phyloP scores from a whole-genome alignment of 2,797 vertebrate genomes.

The Apodemus agrarius region DNA sequence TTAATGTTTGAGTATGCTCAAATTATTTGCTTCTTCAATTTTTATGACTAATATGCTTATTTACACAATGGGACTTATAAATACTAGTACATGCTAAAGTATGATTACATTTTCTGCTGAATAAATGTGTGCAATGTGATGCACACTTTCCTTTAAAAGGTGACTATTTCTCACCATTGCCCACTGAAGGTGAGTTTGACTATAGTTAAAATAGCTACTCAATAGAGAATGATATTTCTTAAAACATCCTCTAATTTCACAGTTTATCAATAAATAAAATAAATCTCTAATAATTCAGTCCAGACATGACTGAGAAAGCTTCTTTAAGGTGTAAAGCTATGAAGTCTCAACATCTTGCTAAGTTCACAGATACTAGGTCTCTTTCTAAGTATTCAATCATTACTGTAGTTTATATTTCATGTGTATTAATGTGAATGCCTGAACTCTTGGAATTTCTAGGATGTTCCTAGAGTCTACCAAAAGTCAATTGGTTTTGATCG shows the following conservation, averaged over 20 bases:
- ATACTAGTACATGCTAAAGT: background rate
- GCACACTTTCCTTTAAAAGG: background rate
- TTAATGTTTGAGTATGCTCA: background rate
- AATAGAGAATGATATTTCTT: background rate
- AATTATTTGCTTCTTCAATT: background rate
- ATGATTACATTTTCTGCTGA: background rate
- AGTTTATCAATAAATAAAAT: background rate
- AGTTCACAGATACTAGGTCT: background rate
- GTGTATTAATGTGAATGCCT: background rate
- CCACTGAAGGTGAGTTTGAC: background rate
- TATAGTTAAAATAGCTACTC: background rate
- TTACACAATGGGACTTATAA: background rate
- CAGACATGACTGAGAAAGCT: background rate
- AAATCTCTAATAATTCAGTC: background rate
- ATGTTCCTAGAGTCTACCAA: no score
- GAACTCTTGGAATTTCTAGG: background rate
- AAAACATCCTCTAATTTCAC: background rate
- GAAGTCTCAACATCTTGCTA: background rate
- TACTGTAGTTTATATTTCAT: background rate
- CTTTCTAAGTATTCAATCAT: background rate
- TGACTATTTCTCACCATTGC: accelerated
- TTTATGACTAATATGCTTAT: background rate
- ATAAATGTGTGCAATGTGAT: background rate
- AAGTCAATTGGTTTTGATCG: background rate
- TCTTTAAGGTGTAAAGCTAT: background rate